These are phyloP conservation scores for Druceiella hillmani DNA, from an alignment of 2,888 invertebrate species.

Conservation along the genomic window DNA sequence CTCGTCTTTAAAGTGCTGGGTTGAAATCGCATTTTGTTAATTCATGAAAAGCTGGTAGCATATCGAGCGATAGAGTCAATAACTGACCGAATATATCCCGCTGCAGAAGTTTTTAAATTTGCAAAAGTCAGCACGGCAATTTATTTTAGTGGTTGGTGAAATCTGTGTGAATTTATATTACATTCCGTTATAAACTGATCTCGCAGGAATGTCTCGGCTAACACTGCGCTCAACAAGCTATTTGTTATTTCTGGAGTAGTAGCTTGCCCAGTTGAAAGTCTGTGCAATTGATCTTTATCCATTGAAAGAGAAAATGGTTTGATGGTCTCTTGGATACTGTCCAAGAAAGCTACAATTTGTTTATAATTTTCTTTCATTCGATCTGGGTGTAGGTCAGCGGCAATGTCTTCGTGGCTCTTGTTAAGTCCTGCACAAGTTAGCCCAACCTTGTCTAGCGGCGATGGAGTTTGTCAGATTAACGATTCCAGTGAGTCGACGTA, in stretches of 20 bases:
- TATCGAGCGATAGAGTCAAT: too few relatives aligned
- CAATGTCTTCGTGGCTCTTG: slow-evolving; percentile 17
- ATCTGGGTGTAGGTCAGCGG: slow-evolving; percentile 10
- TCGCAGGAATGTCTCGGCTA: too few relatives aligned
- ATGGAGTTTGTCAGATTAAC: slow-evolving; percentile 24
- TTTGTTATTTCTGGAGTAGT: slow-evolving; percentile 19
- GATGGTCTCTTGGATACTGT: slow-evolving; percentile 13
- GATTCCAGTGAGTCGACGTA: slow-evolving; percentile 22
- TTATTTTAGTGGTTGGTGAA: slow-evolving; percentile 17
- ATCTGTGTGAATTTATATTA: slow-evolving; percentile 14
- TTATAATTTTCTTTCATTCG: slow-evolving; percentile 14
- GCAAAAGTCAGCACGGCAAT: slow-evolving; percentile 21
- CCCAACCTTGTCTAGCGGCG: slow-evolving; percentile 26
- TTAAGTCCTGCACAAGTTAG: slow-evolving; percentile 18
- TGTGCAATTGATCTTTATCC: slow-evolving; percentile 17
- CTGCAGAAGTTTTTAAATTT: slow-evolving; percentile 13
- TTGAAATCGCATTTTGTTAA: too few relatives aligned
- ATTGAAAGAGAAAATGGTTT: slow-evolving; percentile 23
- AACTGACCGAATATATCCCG: slow-evolving; percentile 19
- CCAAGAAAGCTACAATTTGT: slow-evolving; percentile 13
- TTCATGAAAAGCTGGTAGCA: too few relatives aligned
- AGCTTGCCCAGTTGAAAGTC: slow-evolving; percentile 25
- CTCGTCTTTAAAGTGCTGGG: too few relatives aligned
- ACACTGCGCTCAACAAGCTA: slow-evolving; percentile 20
- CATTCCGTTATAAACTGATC: slow-evolving; percentile 21